Evolutionary conservation across 1,140 invertebrate species (phyloP), one percentile per base, ranked within the genome.

Genomic region (Meloidogyne chitwoodi): DNA sequence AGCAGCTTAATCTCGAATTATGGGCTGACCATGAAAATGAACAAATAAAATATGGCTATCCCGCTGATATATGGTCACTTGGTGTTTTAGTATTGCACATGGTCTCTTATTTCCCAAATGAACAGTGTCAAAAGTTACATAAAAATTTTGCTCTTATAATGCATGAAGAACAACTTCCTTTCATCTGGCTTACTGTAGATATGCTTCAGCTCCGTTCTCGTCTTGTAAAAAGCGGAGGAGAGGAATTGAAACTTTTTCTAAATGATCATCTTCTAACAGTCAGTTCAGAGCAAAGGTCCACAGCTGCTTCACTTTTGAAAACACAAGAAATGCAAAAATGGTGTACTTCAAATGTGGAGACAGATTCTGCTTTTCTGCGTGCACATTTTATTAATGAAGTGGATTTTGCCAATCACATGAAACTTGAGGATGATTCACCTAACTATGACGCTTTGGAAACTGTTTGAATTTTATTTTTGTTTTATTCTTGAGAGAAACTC

Each of bases 191-290:
- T 19, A 81, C 66, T 61, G 66, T 78, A 14, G 81, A 81, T 38
- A 81, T 81, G 80, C 34, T 81, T 79, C 80, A 81, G 74, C 44
- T 81, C 16, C 80, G 80, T 31, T 67, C 80, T 68, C 80, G 80
- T 41, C 27, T 81, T 38, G 64, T 83, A 10, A 80, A 81, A 48
- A 63, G 62, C 29, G 80, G 80, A 29, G 80, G 80, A 14, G 81
- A 81, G 22, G 80, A 82, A 44, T 44, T 81, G 22, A 81, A 81
- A 31, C 34, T 67, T 16, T 81, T 81, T 63, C 61, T 81, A 10
- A 83, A 66, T 56, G 81, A 81, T 29, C 24, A 69, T 38, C 64
- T 81, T 31, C 38, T 81, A 22, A 83, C 75, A 11, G 77, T 79
- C 16, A 34, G 68, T 34, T 3, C 81, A 12, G 44, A 68, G 26